Conservation (phyloP, 2,113 vertebrate genomes). For the Neolamprologus falcicula region DNA sequence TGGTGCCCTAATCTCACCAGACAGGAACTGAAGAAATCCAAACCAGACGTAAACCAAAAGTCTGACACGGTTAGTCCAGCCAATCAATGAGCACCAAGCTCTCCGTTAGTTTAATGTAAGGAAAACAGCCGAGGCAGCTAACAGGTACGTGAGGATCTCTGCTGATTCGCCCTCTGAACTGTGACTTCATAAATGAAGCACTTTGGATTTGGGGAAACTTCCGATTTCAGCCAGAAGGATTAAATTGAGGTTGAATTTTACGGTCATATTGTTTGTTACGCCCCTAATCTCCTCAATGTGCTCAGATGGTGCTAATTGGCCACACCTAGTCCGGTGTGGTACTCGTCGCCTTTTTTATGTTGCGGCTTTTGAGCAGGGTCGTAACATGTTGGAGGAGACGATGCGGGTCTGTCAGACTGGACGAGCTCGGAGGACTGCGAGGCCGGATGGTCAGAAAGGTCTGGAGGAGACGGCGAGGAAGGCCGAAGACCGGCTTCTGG, state of each 20-base stretch:
- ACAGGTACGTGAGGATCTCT: not conserved
- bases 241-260: not conserved
- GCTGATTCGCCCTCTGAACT: not conserved
- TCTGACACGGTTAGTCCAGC: not conserved
- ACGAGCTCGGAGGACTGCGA: not conserved
- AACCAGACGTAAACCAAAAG: not conserved
- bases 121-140: not conserved
- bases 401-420: not conserved
- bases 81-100: not conserved
- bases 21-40: not conserved
- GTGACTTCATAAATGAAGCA: not conserved
- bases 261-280: not conserved
- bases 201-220: not conserved
- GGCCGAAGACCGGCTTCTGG: not conserved
- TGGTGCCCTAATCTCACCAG: not conserved
- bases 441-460: not conserved
- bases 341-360: fast-evolving
- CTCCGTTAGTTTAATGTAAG: not conserved
- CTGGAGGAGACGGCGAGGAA: conserved; percentile 17
- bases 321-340: not conserved
- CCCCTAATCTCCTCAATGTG: not conserved
- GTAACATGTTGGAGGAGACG: not conserved
- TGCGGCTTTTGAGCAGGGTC: not conserved
- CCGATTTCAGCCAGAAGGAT: not conserved
- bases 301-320: not conserved